Base-by-base conservation (phyloP, 2,797 vertebrate species). In the Thamnophis elegans region DNA sequence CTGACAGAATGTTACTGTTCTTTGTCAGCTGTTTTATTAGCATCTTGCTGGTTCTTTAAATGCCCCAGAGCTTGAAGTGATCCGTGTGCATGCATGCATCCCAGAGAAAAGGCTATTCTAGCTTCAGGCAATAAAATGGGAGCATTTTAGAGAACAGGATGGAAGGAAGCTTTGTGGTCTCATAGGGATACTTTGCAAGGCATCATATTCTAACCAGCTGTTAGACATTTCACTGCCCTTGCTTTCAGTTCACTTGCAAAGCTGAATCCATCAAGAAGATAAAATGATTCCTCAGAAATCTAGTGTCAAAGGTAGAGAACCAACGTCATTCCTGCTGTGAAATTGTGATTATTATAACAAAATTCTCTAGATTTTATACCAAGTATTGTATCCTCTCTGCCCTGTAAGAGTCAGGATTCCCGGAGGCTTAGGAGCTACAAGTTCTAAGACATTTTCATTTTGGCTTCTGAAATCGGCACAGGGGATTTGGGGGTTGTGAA, bases 1-100 rank as follows among this genome's bases (percentile, higher is more conserved):
- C 89, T 90, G 26, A 85, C 65, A 90, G 91, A n/a, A 51, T 90
- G 82, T 56, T 88, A 90, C 62, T 88, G 89, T 53, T 62, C 82
- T 88, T 90, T 92, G 88, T 93, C 91, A 90, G 32, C 62, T 90
- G 16, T 90, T 92, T 90, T 82, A 90, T 93, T 90, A 92, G 88
- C 85, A 90, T 87, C 93, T 55, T 90, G 85, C 28, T 85, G 88
- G 62, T 53, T 88, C 36, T 88, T 56, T 55, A 93, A 88, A 90
- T 56, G 58, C 42, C 32, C 51, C 91, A 25, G 51, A 56, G 65
- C 68, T 60, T 51, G 62, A 55, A 78, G 85, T n/a, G 56, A 92
- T 92, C 56, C 86, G 51, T 78, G 47, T 28, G n/a, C 11, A 54
- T 78, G 47, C 85, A 92, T 32, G 14, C 56, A 78, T 85, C 32